Base-by-base conservation (phyloP, 2,113 vertebrate species). In the Laticauda colubrina region DNA sequence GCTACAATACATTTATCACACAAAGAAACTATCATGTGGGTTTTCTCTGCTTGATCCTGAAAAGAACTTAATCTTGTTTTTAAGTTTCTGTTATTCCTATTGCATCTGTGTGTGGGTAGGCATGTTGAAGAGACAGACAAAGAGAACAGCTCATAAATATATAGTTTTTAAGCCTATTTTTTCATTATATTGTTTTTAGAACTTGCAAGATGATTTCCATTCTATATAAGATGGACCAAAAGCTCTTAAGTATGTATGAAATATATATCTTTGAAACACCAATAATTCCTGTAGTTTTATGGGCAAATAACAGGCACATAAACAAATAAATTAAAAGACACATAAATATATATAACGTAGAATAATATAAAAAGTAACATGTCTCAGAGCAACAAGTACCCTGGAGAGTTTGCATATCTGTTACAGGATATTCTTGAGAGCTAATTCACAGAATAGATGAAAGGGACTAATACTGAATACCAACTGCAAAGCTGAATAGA, bases 1-100 rank as follows among this genome's bases (percentile, higher is more conserved):
- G 69, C 87, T 0, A 94, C 95, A 91, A 57, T 95, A 87, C 4
- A 86, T 89, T 86, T 89, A 48, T 54, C 34, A 54, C 45, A 54
- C 24, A 64, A 34, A 91, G 93, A 91, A 89, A 93, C 88, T 86
- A 95, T 34, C 75, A 93, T 64, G 89, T 94, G 51, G 14, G n/a
- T 91, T 89, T 90, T 92, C 93, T 95, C 92, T 90, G 0, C 90
- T 94, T 93, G 89, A 90, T 91, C 88, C 91, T 87, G 56, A 88
- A 92, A 93, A 61, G 91, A 96, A 93, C 88, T 91, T 92, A 34
- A 51, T 51, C 26, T 89, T 95, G 21, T 89, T 90, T 92, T 95
- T 85, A 43, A 34, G 90, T 69, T 95, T 94, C 92, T 93, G 92
- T 43, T 48, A 20, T 86, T 43, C 7, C 11, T 93, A 21, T 0